These are phyloP conservation scores for Linurgus olivaceus DNA, from an alignment of 2,797 vertebrate genomes.

Conservation along the genomic window DNA sequence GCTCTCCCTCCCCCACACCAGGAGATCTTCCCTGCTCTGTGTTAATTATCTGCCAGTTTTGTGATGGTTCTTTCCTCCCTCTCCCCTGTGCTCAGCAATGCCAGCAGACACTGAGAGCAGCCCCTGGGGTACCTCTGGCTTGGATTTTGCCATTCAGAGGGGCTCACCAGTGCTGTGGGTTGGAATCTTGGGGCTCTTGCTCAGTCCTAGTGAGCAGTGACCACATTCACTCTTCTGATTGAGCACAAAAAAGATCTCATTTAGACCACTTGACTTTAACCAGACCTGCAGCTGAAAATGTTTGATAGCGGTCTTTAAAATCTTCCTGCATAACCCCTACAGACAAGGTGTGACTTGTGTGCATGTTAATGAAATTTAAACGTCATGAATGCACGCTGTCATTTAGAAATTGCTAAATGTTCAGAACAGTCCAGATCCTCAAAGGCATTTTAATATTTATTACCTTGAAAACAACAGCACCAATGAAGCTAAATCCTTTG, in stretches of 20 bases:
- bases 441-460: background rate
- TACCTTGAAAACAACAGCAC: background rate
- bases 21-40: rapidly evolving
- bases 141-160: background rate
- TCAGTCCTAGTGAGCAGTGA: rapidly evolving
- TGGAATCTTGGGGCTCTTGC: rapidly evolving
- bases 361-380: background rate
- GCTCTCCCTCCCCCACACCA: rapidly evolving
- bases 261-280: background rate
- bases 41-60: background rate
- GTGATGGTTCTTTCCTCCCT: background rate
- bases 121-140: background rate
- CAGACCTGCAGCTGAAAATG: background rate
- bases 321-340: background rate
- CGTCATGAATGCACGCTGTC: background rate
- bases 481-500: background rate
- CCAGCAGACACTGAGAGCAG: background rate
- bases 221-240: background rate
- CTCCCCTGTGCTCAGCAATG: background rate
- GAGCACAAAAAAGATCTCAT: background rate
- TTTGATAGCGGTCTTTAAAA: background rate
- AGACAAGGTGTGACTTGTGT: background rate
- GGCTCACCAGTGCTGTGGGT: rapidly evolving
- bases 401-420: background rate
- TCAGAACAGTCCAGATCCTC: background rate